Base-by-base conservation (phyloP, 2,888 invertebrate species). In the Drosophila prolongata region DNA sequence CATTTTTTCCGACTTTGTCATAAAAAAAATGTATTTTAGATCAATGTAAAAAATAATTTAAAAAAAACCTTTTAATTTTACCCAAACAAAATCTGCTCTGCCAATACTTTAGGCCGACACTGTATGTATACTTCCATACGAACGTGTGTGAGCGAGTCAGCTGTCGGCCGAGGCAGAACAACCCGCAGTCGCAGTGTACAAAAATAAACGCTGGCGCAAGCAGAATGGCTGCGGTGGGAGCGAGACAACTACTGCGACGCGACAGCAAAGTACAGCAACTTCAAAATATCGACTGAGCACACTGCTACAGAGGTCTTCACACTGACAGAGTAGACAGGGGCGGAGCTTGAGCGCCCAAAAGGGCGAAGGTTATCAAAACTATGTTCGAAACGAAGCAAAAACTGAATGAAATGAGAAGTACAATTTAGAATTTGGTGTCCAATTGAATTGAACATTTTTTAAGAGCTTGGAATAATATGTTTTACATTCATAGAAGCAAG, bases 201-300 rank as follows among this genome's bases (percentile, higher is more conserved):
- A 89, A 82, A 82, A 82, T 82, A 82, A 81, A 81, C 81, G 81
- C 79, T 79, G 75, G 89, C 89, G 89, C 58, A 72, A 79, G 84
- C 84, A 77, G 83, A 82, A 67, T 9, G 5, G 6, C 24, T 10
- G 54, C 70, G 68, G 90, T 80, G 89, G 42, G 75, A 89, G 64
- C 69, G 80, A 90, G 89, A 87, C 86, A 85, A 85, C 89, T 83
- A 89, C 87, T 79, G 87, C 90, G 86, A 79, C 62, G 70, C 68
- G 71, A 69, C 86, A 73, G 79, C 80, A 77, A 88, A 89, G 89
- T 88, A 88, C 89, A 89, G 90, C 82, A 80, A 90, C 78, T 87
- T 80, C 90, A 79, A 81, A 89, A 88, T 80, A 79, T 79, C 72
- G 82, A 79, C 87, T 80, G 79, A 81, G 83, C 87, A 75, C 52